Evolutionary conservation across 2,797 vertebrate genomes (phyloP).

Genomic region (Xiphophorus birchmanni): DNA sequence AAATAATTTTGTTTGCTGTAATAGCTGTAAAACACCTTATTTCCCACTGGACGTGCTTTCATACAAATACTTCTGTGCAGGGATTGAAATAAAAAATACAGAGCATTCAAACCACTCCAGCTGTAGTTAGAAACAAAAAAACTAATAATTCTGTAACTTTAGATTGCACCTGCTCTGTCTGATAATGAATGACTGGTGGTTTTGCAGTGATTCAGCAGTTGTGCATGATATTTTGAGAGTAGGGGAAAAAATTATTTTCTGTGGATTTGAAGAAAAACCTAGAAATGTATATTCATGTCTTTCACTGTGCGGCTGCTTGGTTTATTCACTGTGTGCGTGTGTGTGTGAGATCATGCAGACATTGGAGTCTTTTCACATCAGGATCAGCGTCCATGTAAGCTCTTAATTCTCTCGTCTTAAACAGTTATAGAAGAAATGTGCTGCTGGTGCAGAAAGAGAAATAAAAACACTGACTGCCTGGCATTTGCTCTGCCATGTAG

Average conservation of each 20-base stretch:
- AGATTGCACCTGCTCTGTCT: slow-evolving; percentile 2
- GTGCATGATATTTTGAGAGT: slow-evolving; percentile 1
- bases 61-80: slow-evolving; percentile 74
- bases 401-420: slow-evolving; percentile 78
- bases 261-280: slow-evolving; percentile 36
- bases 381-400: slow-evolving; percentile 75
- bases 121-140: slow-evolving; percentile 33
- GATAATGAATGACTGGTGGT: slow-evolving; percentile 18
- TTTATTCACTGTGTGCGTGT: slow-evolving; percentile 36
- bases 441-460: slow-evolving; percentile 73
- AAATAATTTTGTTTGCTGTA: slow-evolving; percentile 83
- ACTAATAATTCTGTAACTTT: slow-evolving; percentile 25
- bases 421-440: slow-evolving; percentile 79
- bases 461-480: slow-evolving; percentile 71
- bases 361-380: slow-evolving; percentile 72
- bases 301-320: slow-evolving; percentile 50
- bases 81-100: slow-evolving; percentile 68
- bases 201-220: background rate
- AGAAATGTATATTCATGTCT: slow-evolving; percentile 50
- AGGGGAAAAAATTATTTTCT: slow-evolving; percentile 23
- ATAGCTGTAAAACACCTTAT: slow-evolving; percentile 83
- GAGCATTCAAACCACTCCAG: slow-evolving; percentile 46
- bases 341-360: slow-evolving; percentile 66
- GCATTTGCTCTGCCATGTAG: slow-evolving; percentile 71
- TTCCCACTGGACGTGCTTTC: slow-evolving; percentile 78